Evolutionary conservation across 2,888 invertebrate species (phyloP).

Genomic region (Morpho achilles): DNA sequence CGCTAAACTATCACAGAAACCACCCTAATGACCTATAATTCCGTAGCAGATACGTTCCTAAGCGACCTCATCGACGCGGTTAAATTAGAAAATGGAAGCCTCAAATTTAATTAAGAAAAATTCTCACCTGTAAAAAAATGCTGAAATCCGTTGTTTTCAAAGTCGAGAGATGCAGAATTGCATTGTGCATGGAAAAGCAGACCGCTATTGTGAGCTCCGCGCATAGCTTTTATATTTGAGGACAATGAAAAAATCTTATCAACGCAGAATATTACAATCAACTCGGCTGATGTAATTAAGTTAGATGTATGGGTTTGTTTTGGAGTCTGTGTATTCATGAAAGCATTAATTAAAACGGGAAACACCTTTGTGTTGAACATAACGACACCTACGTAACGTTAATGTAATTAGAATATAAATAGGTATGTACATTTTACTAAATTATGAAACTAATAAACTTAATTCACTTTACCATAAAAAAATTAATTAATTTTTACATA

Average conservation of each 20-base stretch:
- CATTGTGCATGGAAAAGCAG: conserved; percentile 59
- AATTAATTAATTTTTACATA: no score
- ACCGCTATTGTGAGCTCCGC: conserved; percentile 44
- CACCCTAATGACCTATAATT: background rate
- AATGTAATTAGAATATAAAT: no score
- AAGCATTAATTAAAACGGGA: background rate
- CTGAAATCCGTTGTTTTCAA: conserved; percentile 63
- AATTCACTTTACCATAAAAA: no score
- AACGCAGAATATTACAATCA: conserved; percentile 44
- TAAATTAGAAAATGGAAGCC: background rate
- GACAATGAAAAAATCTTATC: conserved; percentile 66
- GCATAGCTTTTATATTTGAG: conserved; percentile 48
- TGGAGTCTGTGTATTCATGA: conserved; percentile 15
- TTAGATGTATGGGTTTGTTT: conserved; percentile 29
- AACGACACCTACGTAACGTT: no score
- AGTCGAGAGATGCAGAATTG: conserved; percentile 59
- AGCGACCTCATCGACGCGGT: background rate
- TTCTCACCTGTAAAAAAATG: conserved; percentile 65
- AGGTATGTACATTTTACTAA: no score
- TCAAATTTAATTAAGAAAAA: conserved; percentile 43
- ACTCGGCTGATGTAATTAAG: conserved; percentile 52
- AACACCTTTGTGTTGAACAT: no score
- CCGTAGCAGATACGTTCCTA: no score
- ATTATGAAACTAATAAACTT: no score
- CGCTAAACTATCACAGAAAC: background rate